A percentile compares a stretch with the other conserved stretches of the same genome.
These are phyloP conservation scores for Drosophila leonis DNA, from an alignment of 2,888 invertebrate species.

Conservation along the genomic window DNA sequence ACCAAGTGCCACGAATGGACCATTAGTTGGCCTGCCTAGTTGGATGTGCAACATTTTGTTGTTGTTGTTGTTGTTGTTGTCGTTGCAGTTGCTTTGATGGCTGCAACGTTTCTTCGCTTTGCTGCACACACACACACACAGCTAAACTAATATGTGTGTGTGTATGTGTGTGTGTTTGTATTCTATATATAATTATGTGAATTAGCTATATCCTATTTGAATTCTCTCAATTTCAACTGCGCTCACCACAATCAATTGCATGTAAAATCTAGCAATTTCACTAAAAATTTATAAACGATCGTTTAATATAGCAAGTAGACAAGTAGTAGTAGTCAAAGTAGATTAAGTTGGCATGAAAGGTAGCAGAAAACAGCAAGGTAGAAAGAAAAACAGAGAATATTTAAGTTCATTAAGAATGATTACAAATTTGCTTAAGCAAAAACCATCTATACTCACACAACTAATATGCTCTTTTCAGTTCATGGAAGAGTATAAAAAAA, in stretches of 20 bases:
- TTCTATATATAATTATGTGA: conserved; percentile 61
- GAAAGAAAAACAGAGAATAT: too few relatives aligned
- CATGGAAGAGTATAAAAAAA: neutral
- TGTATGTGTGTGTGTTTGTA: conserved; percentile 26
- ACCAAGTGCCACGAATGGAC: conserved; percentile 82
- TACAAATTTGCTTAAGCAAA: too few relatives aligned
- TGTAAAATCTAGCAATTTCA: conserved; percentile 26
- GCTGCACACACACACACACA: conserved; percentile 33
- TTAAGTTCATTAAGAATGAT: neutral
- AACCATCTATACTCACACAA: neutral
- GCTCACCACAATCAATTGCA: conserved; percentile 55
- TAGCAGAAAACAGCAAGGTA: too few relatives aligned
- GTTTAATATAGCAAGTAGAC: neutral
- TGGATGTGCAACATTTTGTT: conserved; percentile 52
- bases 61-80: conserved; percentile 30
- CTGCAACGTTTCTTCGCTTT: conserved; percentile 58
- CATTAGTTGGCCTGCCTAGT: conserved; percentile 72
- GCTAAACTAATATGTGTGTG: neutral
- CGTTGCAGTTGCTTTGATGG: conserved; percentile 49
- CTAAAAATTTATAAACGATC: neutral
- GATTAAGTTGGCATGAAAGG: too few relatives aligned
- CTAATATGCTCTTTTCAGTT: neutral
- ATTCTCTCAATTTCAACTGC: neutral
- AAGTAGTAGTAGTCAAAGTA: too few relatives aligned
- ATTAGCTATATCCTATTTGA: conserved; percentile 32